Evolutionary conservation across 2,113 vertebrate genomes (phyloP).

Genomic region (Phylloscopus trochiloides): DNA sequence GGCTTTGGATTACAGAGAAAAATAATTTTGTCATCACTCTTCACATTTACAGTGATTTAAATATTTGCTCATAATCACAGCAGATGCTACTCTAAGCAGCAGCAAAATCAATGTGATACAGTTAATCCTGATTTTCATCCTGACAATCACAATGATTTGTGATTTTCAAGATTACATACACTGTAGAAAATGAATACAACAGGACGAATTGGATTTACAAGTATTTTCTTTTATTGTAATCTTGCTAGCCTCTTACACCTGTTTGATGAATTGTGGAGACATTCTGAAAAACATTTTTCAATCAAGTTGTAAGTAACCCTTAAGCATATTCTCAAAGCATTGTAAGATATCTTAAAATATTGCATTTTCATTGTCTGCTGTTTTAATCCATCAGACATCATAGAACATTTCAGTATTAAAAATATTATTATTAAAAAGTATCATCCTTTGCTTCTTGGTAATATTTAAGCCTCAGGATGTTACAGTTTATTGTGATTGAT

Average conservation of each 20-base stretch:
- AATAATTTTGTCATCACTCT: background rate
- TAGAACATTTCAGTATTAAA: background rate
- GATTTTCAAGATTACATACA: background rate
- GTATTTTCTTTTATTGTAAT: background rate
- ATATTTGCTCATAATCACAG: background rate
- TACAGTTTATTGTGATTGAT: background rate
- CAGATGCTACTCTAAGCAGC: background rate
- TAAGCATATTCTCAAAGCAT: background rate
- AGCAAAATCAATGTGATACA: slow-evolving; percentile 26
- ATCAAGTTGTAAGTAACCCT: background rate
- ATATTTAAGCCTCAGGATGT: background rate
- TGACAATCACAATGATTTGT: background rate
- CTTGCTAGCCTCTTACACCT: background rate
- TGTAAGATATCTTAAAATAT: background rate
- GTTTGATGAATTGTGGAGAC: background rate
- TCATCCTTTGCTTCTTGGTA: background rate
- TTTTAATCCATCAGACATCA: background rate
- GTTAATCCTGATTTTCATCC: slow-evolving; percentile 24
- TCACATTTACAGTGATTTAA: background rate
- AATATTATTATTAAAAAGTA: background rate
- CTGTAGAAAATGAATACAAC: background rate
- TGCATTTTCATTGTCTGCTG: background rate
- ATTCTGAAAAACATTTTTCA: background rate
- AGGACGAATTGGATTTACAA: background rate
- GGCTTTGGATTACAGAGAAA: background rate